Conservation (phyloP, 2,113 vertebrate genomes). For the Macroglossus sobrinus region DNA sequence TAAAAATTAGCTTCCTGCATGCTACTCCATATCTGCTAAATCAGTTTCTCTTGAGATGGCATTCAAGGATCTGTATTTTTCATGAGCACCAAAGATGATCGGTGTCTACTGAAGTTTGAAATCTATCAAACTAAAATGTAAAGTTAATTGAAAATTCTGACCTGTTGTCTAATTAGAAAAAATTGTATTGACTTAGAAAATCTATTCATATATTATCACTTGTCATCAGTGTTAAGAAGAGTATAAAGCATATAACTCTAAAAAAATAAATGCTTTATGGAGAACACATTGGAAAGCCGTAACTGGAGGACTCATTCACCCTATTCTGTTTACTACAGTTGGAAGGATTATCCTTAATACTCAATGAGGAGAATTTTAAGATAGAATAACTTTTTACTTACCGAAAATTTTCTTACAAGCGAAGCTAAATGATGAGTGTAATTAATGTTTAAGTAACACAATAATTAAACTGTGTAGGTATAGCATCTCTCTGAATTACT, state of each 20-base stretch:
- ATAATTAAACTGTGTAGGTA: not conserved
- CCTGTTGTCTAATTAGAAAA: not conserved
- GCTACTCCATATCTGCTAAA: not conserved
- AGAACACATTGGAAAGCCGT: not conserved
- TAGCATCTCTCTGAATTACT: not conserved
- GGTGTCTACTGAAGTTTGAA: not conserved
- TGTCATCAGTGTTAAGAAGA: not conserved
- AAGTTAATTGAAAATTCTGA: slow-evolving; percentile 31
- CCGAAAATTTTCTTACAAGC: not conserved
- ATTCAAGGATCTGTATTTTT: not conserved
- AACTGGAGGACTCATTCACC: not conserved
- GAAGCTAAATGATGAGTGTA: not conserved
- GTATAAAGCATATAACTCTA: not conserved
- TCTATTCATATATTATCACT: not conserved
- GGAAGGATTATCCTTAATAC: not conserved
- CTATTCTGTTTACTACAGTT: not conserved
- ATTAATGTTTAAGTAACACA: not conserved
- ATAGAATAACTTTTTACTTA: not conserved
- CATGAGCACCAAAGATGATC: not conserved
- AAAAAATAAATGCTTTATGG: not conserved
- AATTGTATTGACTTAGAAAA: not conserved
- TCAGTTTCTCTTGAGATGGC: not conserved
- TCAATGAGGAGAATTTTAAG: not conserved
- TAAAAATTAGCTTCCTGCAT: not conserved
- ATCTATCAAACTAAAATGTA: not conserved